These are phyloP conservation scores for Xestia sexstrigata DNA, from an alignment of 2,888 invertebrate genomes.

Conservation along the genomic window DNA sequence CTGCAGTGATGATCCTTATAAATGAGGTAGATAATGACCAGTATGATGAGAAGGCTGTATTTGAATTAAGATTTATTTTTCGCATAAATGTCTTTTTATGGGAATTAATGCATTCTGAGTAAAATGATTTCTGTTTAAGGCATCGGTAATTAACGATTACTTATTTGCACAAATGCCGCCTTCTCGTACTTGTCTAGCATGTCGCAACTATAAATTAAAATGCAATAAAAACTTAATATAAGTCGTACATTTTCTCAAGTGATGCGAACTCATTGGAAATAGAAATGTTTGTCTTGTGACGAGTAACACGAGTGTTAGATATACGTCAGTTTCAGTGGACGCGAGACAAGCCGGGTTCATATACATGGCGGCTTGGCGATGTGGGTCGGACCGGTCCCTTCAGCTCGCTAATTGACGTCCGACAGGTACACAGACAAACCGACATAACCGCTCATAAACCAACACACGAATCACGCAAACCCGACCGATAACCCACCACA, in stretches of 20 bases:
- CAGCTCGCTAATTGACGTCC: conserved; percentile 86
- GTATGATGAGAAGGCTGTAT: background rate
- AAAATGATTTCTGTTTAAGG: conserved; percentile 12
- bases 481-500: conserved; percentile 68
- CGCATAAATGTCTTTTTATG: background rate
- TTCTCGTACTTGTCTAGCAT: conserved; percentile 3
- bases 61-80: no score
- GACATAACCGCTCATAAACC: conserved; percentile 73
- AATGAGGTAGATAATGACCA: conserved; percentile 2
- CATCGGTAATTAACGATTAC: conserved; percentile 16
- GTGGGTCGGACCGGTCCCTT: conserved; percentile 82
- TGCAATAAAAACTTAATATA: conserved; percentile 42
- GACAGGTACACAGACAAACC: conserved; percentile 75
- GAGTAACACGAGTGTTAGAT: conserved; percentile 74
- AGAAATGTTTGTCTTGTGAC: conserved; percentile 69
- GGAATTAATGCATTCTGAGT: background rate
- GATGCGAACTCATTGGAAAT: conserved; percentile 67
- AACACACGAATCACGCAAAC: conserved; percentile 69
- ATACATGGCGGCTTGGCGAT: conserved; percentile 77
- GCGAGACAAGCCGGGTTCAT: conserved; percentile 74
- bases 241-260: conserved; percentile 50
- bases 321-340: conserved; percentile 69
- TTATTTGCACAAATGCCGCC: conserved; percentile 13
- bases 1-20: conserved; percentile 1
- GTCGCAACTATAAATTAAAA: conserved; percentile 35